A percentile compares a stretch with the other conserved stretches of the same genome.
Evolutionary conservation across 2,113 vertebrate species (phyloP).

Genomic region (Mustelus asterias): DNA sequence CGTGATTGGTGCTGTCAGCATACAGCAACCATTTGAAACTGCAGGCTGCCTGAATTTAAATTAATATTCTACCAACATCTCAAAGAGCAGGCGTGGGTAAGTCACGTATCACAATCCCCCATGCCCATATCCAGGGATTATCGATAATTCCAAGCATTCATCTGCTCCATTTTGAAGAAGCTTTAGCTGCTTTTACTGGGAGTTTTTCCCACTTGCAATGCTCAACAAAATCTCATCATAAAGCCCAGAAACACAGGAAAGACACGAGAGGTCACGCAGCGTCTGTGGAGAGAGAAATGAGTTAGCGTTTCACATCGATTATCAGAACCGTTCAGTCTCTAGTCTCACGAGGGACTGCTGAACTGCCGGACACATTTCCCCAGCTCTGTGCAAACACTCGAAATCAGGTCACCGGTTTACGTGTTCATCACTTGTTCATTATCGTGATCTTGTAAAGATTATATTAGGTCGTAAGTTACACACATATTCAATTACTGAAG

Average conservation of each 20-base stretch:
- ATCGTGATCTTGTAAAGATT: neutral
- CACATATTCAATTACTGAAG: neutral
- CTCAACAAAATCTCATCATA: too few relatives aligned
- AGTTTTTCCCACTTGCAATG: neutral
- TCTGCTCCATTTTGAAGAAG: neutral
- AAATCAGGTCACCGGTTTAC: neutral
- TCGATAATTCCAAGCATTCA: neutral
- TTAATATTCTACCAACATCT: neutral
- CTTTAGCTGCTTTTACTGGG: neutral
- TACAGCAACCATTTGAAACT: too few relatives aligned
- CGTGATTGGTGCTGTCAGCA: too few relatives aligned
- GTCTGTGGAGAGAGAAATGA: neutral
- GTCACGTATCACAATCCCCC: neutral
- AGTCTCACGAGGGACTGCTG: neutral
- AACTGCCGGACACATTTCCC: neutral
- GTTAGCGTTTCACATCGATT: too few relatives aligned
- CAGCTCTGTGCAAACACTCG: neutral
- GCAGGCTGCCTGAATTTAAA: neutral
- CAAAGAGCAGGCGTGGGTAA: neutral
- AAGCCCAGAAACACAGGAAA: too few relatives aligned
- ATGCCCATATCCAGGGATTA: neutral
- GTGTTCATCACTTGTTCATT: neutral
- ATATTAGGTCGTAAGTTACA: neutral
- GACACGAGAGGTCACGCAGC: too few relatives aligned
- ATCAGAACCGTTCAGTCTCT: neutral